Base-by-base conservation (phyloP, 1,140 invertebrate genomes). In the Dinothrombium tinctorium region DNA sequence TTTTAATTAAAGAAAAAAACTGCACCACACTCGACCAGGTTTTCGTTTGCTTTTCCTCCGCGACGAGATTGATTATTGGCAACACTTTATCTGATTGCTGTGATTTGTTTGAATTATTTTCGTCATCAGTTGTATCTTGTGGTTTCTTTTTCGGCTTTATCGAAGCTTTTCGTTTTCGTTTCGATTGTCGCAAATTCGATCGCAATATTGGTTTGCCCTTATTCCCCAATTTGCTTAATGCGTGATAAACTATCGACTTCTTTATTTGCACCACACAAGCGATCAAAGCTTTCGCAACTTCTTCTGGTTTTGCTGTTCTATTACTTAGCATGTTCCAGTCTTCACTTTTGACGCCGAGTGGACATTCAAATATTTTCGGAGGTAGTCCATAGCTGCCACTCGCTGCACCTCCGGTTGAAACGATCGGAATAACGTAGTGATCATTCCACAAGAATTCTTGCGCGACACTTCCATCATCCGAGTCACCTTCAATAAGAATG, bases 391-490 rank as follows among this genome's bases (percentile, higher is more conserved):
- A 54, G n/a, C 53, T 41, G 17, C 58, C 57, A 22, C 49, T 51
- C n/a, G 57, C 53, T 33, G 56, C 56, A 28, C 54, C 58, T 19
- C 52, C 54, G 25, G 54, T 54, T 15, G 48, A 53, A 21, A 44
- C 47, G 12, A 60, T 45, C 11, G 59, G 59, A 26, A 60, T 51
- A 14, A 60, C 56, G 37, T 56, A 51, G 36, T 56, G 54, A 40
- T 59, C 59, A 46, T 55, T 58, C 59, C 59, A 60, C 3, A 53
- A 51, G 46, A 60, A 59, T 48, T 60, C 50, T 40, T 57, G 53
- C 7, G 55, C 53, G 26, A 55, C 49, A 33, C 33, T 11, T 28
- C 31, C 14, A 11, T 37, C 19, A 39, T 42, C 22, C 24, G 22
- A 8, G n/a, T 37, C 49, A 55, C 57, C 58, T 49, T 56, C 56